phyloP scores from a whole-genome alignment of 2,113 vertebrate species.

The Smithornis capensis region DNA sequence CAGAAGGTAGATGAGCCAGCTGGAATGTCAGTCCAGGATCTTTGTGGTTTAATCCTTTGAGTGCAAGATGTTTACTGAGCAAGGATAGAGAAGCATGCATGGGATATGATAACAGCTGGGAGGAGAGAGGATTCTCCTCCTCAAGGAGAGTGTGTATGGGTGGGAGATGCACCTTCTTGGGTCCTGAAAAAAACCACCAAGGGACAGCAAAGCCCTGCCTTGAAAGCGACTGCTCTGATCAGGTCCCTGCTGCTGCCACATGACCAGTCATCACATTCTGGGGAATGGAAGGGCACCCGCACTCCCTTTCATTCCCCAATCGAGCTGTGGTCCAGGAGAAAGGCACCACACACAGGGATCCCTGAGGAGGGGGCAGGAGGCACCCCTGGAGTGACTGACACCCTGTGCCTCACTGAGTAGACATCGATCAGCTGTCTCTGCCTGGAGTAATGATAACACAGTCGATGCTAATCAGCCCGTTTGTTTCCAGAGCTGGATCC shows the following conservation, averaged over 20 bases:
- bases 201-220: not conserved
- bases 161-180: not conserved
- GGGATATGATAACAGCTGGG: not conserved
- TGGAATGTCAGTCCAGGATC: not conserved
- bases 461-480: not conserved
- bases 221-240: not conserved
- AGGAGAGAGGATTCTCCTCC: not conserved
- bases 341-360: accelerated
- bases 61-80: not conserved
- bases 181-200: not conserved
- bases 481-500: not conserved
- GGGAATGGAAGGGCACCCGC: not conserved
- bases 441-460: not conserved
- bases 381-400: not conserved
- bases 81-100: accelerated
- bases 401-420: not conserved
- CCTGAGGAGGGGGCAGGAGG: not conserved
- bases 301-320: not conserved
- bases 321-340: accelerated
- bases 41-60: not conserved
- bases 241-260: not conserved
- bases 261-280: accelerated
- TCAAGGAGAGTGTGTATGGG: not conserved
- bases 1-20: not conserved
- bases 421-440: conserved; percentile 10